These are phyloP conservation scores for Chelonoidis abingdonii DNA, from an alignment of 2,113 vertebrate genomes.

Conservation along the genomic window DNA sequence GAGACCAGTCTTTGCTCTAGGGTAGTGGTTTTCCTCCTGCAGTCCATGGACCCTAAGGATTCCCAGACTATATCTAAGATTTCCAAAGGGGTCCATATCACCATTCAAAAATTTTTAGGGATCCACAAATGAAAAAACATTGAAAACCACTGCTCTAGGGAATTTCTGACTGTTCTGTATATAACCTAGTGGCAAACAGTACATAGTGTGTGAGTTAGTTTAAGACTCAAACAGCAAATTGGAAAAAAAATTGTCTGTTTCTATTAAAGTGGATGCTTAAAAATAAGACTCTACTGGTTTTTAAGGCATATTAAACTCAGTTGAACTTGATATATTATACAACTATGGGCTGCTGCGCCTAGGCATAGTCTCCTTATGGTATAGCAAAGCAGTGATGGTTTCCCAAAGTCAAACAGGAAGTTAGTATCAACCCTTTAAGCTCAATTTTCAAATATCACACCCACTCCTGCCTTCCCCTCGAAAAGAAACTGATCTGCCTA, in stretches of 20 bases:
- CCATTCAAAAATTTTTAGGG: neutral
- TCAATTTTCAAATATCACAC: neutral
- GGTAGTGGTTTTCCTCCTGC: no score
- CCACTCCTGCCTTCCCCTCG: neutral
- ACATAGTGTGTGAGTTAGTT: neutral
- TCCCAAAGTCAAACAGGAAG: neutral
- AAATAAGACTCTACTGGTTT: neutral
- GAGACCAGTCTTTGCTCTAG: neutral
- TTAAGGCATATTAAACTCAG: neutral
- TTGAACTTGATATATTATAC: neutral
- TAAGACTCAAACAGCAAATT: neutral
- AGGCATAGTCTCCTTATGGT: neutral
- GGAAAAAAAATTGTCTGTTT: neutral
- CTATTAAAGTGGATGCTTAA: neutral
- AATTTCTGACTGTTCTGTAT: neutral
- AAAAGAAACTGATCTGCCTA: neutral
- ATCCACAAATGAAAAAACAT: neutral
- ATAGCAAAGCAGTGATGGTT: neutral
- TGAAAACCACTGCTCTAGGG: neutral
- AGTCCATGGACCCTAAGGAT: no score
- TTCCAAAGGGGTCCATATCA: no score
- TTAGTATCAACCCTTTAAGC: fast-evolving
- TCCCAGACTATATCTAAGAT: no score
- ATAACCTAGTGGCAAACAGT: neutral
- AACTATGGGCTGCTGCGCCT: no score